A percentile compares a stretch with the other conserved stretches of the same genome.
Evolutionary conservation across 2,888 invertebrate genomes (phyloP).

Genomic region (Cephus nigrinus): DNA sequence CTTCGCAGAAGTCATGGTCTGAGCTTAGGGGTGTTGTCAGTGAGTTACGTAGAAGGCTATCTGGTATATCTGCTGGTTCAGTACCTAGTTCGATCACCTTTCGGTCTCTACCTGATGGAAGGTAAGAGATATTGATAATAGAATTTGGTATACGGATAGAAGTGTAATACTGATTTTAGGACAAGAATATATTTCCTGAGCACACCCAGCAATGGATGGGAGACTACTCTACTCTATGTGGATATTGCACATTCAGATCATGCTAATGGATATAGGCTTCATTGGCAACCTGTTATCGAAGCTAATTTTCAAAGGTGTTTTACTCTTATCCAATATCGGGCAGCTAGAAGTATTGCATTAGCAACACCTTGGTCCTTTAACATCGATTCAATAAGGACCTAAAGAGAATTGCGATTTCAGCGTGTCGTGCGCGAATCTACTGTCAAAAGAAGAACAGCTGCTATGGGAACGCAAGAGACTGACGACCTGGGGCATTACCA

Average conservation of each 20-base stretch:
- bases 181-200: slow-evolving; percentile 91
- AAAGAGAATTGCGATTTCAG: slow-evolving; percentile 34
- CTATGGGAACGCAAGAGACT: slow-evolving; percentile 92
- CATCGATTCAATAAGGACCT: background rate
- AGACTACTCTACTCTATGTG: slow-evolving; percentile 87
- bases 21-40: slow-evolving; percentile 84
- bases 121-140: slow-evolving; percentile 39
- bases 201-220: slow-evolving; percentile 88
- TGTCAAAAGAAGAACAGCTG: slow-evolving; percentile 90
- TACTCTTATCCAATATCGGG: background rate
- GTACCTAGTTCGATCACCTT: slow-evolving; percentile 87
- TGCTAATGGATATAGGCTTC: slow-evolving; percentile 72
- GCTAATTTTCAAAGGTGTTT: slow-evolving; percentile 72
- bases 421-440: slow-evolving; percentile 70
- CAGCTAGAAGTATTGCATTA: background rate
- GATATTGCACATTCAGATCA: slow-evolving; percentile 79
- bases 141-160: background rate
- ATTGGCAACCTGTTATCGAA: slow-evolving; percentile 87
- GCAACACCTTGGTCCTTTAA: background rate
- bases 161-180: slow-evolving; percentile 57
- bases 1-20: slow-evolving; percentile 74
- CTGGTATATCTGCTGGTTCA: slow-evolving; percentile 79
- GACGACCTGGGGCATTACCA: slow-evolving; percentile 93
- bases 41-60: slow-evolving; percentile 82
- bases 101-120: slow-evolving; percentile 79